Evolutionary conservation across 2,888 invertebrate species (phyloP), one percentile per base, ranked within the genome.

Genomic region (Tortrix viridana): DNA sequence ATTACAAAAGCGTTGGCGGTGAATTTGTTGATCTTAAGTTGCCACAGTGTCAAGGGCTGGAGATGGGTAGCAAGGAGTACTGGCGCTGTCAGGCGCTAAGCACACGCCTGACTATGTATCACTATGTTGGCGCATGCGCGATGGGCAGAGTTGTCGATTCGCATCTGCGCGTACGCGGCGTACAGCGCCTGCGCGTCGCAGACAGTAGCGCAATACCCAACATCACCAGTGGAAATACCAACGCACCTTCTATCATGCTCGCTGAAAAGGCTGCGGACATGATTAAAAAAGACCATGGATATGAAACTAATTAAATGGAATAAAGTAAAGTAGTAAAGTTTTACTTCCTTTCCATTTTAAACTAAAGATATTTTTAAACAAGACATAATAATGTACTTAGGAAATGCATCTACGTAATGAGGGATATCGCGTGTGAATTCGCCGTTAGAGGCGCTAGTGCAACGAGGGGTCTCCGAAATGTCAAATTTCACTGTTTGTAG

Each of bases 111-210:
- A 95, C 96, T 0, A 93, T 95, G 54, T 96, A 95, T 72, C 95
- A 96, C 77, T 95, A 94, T 0, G 86, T 93, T 0, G 94, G 96
- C 0, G 96, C 96, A 0, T 94, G 94, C 57, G 95, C 95, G 74
- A 96, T 96, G 96, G 96, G 95, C 0, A 93, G 95, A 0, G 96
- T 96, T 0, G 95, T 96, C 0, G 94, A 95, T 79, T 90, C 93
- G 0, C 80, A 94, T 41, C 79, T 96, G 2, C 52, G 60, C 5
- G 80, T 80, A 0, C 56, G 49, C 3, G 74, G 77, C 1, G 74
- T 80, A 0, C 55, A 68, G 14, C 54, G 65, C 0, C 54, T 80
- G 3, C 70, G 79, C 12, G 78, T 81, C 4, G 77, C 67, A 0
- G 82, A 82, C 56, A 74, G 75, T 12, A 82, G 82, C 53, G 67